Percentiles rank a stretch among this genome's conserved stretches.
Evolutionary conservation across 2,797 vertebrate genomes (phyloP).

Genomic region (Mormyrops boulengeri): DNA sequence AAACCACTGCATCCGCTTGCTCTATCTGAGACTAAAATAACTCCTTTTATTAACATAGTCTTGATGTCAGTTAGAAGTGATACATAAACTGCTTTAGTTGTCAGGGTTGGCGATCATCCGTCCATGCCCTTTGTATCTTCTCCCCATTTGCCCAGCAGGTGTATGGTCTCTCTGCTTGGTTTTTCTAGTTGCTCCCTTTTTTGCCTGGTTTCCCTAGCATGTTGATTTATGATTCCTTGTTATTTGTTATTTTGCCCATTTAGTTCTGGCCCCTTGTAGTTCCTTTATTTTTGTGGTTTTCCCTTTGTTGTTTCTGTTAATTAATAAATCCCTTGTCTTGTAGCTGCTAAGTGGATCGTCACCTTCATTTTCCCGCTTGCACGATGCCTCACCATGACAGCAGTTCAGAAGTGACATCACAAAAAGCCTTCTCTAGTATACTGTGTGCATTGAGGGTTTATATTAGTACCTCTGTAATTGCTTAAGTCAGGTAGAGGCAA

Average conservation of each 20-base stretch:
- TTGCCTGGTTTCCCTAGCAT: too few relatives aligned
- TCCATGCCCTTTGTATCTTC: neutral
- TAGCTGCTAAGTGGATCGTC: too few relatives aligned
- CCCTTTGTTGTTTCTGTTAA: too few relatives aligned
- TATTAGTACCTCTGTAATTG: neutral
- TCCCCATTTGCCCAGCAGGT: neutral
- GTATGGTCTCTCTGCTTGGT: too few relatives aligned
- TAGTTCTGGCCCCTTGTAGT: too few relatives aligned
- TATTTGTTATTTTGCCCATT: too few relatives aligned
- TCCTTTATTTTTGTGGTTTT: too few relatives aligned
- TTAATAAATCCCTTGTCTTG: too few relatives aligned
- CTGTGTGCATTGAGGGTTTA: neutral
- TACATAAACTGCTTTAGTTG: neutral
- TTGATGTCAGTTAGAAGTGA: neutral
- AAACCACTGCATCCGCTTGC: neutral
- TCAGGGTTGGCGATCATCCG: neutral
- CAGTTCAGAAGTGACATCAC: neutral
- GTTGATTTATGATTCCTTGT: too few relatives aligned
- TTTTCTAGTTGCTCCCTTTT: too few relatives aligned
- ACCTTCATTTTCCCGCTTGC: too few relatives aligned
- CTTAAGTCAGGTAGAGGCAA: neutral
- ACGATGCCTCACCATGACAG: too few relatives aligned
- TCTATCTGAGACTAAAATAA: neutral
- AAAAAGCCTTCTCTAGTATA: neutral
- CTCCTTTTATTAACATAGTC: neutral